Evolutionary conservation across 2,113 vertebrate genomes (phyloP).

Genomic region (Irena cyanogastra): DNA sequence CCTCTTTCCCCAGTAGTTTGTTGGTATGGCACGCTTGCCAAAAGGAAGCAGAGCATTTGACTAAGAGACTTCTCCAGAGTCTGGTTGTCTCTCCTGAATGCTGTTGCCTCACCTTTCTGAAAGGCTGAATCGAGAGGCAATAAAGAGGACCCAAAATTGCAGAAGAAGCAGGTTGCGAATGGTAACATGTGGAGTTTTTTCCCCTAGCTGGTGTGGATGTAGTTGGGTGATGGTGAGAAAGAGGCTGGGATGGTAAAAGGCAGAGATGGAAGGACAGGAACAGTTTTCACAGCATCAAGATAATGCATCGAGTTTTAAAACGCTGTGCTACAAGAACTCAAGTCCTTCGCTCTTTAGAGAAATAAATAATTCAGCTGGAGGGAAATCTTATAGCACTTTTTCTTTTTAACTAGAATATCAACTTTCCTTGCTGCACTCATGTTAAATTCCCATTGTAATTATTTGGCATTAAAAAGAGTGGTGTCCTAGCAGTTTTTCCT

Average conservation of each 20-base stretch:
- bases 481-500: neutral
- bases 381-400: neutral
- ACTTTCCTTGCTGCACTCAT: neutral
- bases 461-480: neutral
- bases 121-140: neutral
- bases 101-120: neutral
- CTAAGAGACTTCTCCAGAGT: neutral
- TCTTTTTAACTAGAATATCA: neutral
- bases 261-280: neutral
- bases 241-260: neutral
- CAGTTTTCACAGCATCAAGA: slow-evolving; percentile 29
- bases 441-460: neutral
- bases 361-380: neutral
- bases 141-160: neutral
- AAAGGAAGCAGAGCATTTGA: neutral
- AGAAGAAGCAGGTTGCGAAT: neutral
- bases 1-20: neutral
- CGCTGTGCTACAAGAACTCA: neutral
- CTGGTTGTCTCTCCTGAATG: neutral
- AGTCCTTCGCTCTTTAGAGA: neutral
- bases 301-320: neutral
- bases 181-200: neutral
- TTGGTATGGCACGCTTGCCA: neutral
- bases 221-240: neutral
- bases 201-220: neutral